A percentile compares a stretch with the other conserved stretches of the same genome.
These are phyloP conservation scores for Agrotis ipsilon DNA, from an alignment of 2,888 invertebrate genomes.

Conservation along the genomic window DNA sequence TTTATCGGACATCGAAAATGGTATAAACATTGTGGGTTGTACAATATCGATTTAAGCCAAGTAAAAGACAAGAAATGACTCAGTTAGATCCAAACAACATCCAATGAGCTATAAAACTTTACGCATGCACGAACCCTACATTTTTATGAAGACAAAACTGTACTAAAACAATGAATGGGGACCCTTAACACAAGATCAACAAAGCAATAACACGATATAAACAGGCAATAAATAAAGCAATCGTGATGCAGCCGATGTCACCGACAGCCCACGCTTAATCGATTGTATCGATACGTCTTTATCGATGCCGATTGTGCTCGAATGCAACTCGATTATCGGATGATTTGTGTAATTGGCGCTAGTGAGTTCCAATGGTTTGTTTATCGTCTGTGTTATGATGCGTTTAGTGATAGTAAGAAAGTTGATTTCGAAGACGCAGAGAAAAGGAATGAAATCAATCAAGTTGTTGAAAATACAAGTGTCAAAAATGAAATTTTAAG, in stretches of 20 bases:
- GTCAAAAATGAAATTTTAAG: too few species aligned
- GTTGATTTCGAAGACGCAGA: not conserved
- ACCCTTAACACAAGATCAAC: slow-evolving; percentile 51
- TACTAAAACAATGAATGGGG: slow-evolving; percentile 46
- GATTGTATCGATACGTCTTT: slow-evolving; percentile 67
- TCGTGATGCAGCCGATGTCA: slow-evolving; percentile 64
- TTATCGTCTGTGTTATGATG: slow-evolving; percentile 21
- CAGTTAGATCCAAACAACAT: slow-evolving; percentile 8
- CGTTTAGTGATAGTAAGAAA: not conserved
- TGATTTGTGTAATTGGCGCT: slow-evolving; percentile 63
- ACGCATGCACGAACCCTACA: slow-evolving; percentile 16
- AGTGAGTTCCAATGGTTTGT: slow-evolving; percentile 27
- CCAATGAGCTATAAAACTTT: slow-evolving; percentile 24
- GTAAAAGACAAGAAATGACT: not conserved
- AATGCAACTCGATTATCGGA: slow-evolving; percentile 52
- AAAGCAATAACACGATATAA: slow-evolving; percentile 59
- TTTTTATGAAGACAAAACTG: slow-evolving; percentile 49
- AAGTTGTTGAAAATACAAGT: not conserved
- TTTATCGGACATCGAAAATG: not conserved
- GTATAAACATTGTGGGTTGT: not conserved
- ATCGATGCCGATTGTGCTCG: slow-evolving; percentile 64
- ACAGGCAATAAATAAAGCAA: slow-evolving; percentile 61
- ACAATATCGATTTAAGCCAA: slow-evolving; percentile 7
- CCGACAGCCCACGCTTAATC: slow-evolving; percentile 64
- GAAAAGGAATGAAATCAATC: not conserved